Evolutionary conservation across 2,113 vertebrate genomes (phyloP), one percentile per base, ranked within the genome.

Genomic region (Litocranius walleri): DNA sequence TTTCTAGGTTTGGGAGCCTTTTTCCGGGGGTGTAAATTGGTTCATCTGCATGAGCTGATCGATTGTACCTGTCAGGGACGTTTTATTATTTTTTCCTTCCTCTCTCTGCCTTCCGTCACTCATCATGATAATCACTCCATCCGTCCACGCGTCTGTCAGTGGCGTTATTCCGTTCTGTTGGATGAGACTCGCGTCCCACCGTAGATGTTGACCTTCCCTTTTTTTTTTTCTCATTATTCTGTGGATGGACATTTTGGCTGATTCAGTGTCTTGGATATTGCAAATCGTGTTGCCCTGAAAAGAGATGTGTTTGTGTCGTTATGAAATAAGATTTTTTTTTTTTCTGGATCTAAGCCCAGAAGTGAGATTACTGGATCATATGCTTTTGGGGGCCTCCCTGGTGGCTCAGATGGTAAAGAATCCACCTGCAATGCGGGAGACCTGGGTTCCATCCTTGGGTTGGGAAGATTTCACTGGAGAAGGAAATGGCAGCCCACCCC

Each of bases 311-410:
- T 0, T 21, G 9, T 12, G 0, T 36, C 17, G 2, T 71, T 11
- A 36, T 11, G 17, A 71, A 21, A 23, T 10, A 23, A 21, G 1
- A 21, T 21, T 36, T 36, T 36, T 36, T 36, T 36, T 36, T 62
- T 19, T 5, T 67, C 64, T 71, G n/a, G 1, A 36, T 36, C n/a
- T 23, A 11, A 71, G 64, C 4, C 64, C n/a, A 36, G 17, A 36
- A 21, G 64, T 12, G 64, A 19, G 64, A 36, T 71, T 11, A 21
- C n/a, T 23, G n/a, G n/a, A 21, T 36, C 64, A 36, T 36, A 36
- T 0, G n/a, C 5, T 36, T 71, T 3, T 3, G 0, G n/a, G 17
- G 64, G 19, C 64, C 36, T 21, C 9, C 9, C 5, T 11, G n/a
- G 17, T 3, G n/a, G 17, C 0, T 25, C 21, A 40, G 36, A 0